Percentiles rank a stretch among this genome's conserved stretches.
Conservation (phyloP, 2,888 invertebrate genomes). For the Agonopterix arenella region DNA sequence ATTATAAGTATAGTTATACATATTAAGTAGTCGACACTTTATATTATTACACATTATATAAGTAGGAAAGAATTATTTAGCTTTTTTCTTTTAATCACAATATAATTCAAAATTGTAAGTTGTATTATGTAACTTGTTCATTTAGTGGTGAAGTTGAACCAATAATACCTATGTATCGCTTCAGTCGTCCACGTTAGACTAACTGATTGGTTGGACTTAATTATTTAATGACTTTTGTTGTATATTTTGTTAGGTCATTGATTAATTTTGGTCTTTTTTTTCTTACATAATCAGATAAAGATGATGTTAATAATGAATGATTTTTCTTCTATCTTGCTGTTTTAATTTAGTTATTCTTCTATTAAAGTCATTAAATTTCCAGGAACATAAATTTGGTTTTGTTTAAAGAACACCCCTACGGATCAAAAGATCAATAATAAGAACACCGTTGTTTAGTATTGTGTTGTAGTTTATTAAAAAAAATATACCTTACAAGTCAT, state of each 20-base stretch:
- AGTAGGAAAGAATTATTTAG: conserved; percentile 77
- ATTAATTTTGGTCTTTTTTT: conserved; percentile 73
- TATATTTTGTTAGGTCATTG: conserved; percentile 78
- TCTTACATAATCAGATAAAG: conserved; percentile 67
- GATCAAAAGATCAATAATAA: not conserved
- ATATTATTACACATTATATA: conserved; percentile 75
- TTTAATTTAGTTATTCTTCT: conserved; percentile 77
- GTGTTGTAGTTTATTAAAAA: too few species aligned
- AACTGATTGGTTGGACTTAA: conserved; percentile 68
- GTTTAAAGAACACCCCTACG: conserved; percentile 9
- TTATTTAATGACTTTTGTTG: conserved; percentile 78
- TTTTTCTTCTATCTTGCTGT: conserved; percentile 75
- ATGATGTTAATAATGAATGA: conserved; percentile 69
- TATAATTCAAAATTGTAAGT: conserved; percentile 76
- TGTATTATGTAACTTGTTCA: conserved; percentile 70
- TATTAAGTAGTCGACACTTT: conserved; percentile 74
- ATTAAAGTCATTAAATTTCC: conserved; percentile 78
- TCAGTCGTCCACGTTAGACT: conserved; percentile 57
- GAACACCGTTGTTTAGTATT: not conserved
- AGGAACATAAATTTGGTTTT: conserved; percentile 56
- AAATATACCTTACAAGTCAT: too few species aligned
- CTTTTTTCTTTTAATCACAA: conserved; percentile 71
- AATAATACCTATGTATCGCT: conserved; percentile 46
- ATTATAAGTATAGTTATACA: conserved; percentile 72
- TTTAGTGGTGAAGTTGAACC: conserved; percentile 62